These are phyloP conservation scores for Euzetes globulus DNA, from an alignment of 2,888 invertebrate species.

Conservation along the genomic window DNA sequence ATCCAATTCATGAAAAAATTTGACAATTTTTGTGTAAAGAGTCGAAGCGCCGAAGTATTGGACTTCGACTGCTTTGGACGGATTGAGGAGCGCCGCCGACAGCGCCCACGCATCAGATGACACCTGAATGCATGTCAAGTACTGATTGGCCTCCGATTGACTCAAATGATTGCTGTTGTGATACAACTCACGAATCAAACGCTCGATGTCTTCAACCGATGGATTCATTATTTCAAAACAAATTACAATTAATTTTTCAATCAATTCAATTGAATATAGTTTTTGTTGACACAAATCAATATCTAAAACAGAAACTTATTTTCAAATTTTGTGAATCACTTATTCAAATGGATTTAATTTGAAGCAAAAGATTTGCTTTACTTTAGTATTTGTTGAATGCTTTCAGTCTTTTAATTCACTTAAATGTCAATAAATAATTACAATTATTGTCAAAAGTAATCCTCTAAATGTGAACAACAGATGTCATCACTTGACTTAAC, in stretches of 20 bases:
- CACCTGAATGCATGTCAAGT: conserved; percentile 75
- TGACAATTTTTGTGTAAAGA: conserved; percentile 75
- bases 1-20: conserved; percentile 80
- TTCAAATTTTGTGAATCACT: too few relatives aligned
- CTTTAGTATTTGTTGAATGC: too few relatives aligned
- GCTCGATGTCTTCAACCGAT: conserved; percentile 31
- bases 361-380: too few relatives aligned
- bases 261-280: background rate
- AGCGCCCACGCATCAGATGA: conserved; percentile 86
- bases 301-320: background rate
- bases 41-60: conserved; percentile 91
- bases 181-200: conserved; percentile 56
- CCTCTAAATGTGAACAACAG: too few relatives aligned
- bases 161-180: conserved; percentile 55
- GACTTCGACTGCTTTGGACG: conserved; percentile 57
- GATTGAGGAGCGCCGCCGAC: conserved; percentile 77
- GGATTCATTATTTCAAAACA: conserved; percentile 24
- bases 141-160: conserved; percentile 62
- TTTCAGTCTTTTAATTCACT: too few relatives aligned
- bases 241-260: background rate
- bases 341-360: too few relatives aligned
- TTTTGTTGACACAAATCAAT: background rate
- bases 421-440: too few relatives aligned
- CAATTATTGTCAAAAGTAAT: too few relatives aligned
- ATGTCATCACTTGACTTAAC: too few relatives aligned